Evolutionary conservation across 1,140 invertebrate genomes (phyloP), one percentile per base, ranked within the genome.

Genomic region (Pararge aegeria): DNA sequence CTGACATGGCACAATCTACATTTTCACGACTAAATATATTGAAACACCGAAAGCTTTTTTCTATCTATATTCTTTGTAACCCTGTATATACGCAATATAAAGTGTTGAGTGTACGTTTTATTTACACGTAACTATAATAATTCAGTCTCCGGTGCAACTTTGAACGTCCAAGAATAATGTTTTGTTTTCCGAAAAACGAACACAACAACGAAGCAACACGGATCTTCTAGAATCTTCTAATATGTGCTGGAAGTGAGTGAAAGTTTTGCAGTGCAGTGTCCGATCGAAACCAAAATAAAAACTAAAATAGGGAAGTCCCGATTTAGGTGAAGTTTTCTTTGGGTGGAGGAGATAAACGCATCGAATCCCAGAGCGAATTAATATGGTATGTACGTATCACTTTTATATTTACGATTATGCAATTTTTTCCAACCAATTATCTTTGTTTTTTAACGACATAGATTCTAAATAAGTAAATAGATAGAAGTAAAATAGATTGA

Each of bases 1-100:
- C 49, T 48, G 57, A 61, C 54, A 55, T 64, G 51, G 24, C 50
- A 65, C 55, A 59, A 64, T 56, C 70, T 72, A 72, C 20, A 44
- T 38, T 53, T 64, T 60, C 52, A 68, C 66, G 60, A 62, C 57
- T 73, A 72, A 64, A 59, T 72, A 66, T 62, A 64, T 63, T 69
- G 64, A 73, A 59, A 82, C 73, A 80, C 61, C 68, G 70, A 78
- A 78, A 80, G 76, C 76, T 65, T 63, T n/a, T n/a, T 53, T 66
- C 64, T 75, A 80, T 68, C 63, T 71, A 66, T 55, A 52, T 49
- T 20, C 46, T 67, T 60, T 56, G 59, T 59, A 20, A 21, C 24
- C 34, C 60, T 64, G 63, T 70, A 53, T 61, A 69, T 48, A 54
- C 60, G 52, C 63, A 59, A 49, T 51, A 63, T 52, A 56, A 34